These are phyloP conservation scores for Poeciliopsis occidentalis DNA, from an alignment of 2,113 vertebrate genomes.

Conservation along the genomic window DNA sequence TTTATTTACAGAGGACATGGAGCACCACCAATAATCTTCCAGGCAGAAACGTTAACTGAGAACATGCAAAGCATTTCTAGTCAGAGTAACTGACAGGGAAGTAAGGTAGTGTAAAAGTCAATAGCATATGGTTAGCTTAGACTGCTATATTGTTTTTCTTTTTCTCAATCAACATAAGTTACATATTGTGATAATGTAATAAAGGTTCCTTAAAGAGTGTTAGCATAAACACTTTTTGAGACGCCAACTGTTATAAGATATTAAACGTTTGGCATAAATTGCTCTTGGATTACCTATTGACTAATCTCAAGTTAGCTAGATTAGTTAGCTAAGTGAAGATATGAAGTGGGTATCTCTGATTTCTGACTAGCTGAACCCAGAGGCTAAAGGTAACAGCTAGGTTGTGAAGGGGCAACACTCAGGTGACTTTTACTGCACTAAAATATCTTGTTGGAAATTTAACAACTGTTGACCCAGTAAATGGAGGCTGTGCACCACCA, in stretches of 20 bases:
- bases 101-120: too few species aligned
- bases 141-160: too few species aligned
- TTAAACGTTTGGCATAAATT: too few species aligned
- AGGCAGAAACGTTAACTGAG: neutral
- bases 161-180: too few species aligned
- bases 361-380: neutral
- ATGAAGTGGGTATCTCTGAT: neutral
- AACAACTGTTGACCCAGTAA: neutral
- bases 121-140: too few species aligned
- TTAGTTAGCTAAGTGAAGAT: neutral
- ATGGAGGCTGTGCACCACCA: neutral
- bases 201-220: neutral
- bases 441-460: neutral
- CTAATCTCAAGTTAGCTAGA: neutral
- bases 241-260: neutral
- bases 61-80: neutral
- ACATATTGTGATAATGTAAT: too few species aligned
- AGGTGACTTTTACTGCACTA: neutral
- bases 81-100: neutral
- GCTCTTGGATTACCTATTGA: neutral
- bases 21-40: neutral
- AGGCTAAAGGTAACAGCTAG: neutral
- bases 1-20: neutral
- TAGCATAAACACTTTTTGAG: neutral
- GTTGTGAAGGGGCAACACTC: neutral